A percentile compares a stretch with the other conserved stretches of the same genome.
These are phyloP conservation scores for Syngnathoides biaculeatus DNA, from an alignment of 2,113 vertebrate species.

Conservation along the genomic window DNA sequence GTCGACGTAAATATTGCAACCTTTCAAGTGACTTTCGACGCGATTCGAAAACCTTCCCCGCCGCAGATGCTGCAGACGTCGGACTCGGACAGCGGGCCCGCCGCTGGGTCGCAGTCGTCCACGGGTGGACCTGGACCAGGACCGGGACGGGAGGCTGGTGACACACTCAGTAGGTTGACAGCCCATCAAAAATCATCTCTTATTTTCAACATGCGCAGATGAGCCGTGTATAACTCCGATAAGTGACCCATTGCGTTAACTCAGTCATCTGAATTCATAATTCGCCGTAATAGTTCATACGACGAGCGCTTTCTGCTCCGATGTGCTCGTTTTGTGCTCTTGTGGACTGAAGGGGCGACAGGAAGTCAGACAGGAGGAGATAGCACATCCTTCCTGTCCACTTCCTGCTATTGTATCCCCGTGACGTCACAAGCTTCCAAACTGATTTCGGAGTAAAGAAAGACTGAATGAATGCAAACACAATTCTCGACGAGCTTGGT, in stretches of 20 bases:
- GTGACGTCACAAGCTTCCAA: conserved; percentile 50
- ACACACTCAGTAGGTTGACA: conserved; percentile 56
- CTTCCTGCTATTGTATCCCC: conserved; percentile 65
- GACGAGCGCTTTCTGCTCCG: neutral
- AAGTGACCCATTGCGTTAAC: neutral
- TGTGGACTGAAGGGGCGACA: conserved; percentile 42
- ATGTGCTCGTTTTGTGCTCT: conserved; percentile 6
- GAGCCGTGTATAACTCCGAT: neutral
- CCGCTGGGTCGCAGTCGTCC: conserved; percentile 40
- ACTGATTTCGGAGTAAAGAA: neutral
- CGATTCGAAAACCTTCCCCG: neutral
- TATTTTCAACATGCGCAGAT: neutral
- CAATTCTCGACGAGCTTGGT: too few species aligned
- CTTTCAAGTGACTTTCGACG: neutral
- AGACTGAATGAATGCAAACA: neutral
- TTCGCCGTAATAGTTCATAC: too few species aligned
- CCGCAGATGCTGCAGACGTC: conserved; percentile 57
- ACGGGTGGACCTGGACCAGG: conserved; percentile 6
- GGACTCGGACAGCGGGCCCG: conserved; percentile 65
- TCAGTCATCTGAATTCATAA: neutral
- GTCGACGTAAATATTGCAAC: neutral
- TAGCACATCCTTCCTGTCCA: conserved; percentile 62
- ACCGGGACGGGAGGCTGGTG: conserved; percentile 40
- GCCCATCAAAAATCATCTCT: neutral
- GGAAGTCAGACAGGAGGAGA: conserved; percentile 56